Base-by-base conservation (phyloP, 1,140 invertebrate genomes). In the Orussus abietinus region DNA sequence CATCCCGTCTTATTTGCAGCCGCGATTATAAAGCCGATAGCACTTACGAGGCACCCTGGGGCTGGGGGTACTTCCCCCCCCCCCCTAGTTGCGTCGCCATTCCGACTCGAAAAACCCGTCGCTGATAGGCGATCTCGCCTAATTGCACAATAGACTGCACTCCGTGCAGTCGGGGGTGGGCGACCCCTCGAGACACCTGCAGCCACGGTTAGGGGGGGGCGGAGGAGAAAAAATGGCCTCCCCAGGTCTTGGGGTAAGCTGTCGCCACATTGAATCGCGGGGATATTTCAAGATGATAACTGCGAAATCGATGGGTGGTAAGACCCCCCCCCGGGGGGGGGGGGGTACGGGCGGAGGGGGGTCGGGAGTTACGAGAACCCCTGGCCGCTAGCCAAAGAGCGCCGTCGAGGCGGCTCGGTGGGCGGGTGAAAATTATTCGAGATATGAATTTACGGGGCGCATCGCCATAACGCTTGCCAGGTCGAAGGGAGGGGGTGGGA, bases 361-460 rank as follows among this genome's bases (percentile, higher is more conserved):
- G n/a, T n/a, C n/a, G 42, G 44, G 53, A 60, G 55, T 55, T 64
- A 65, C 63, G 56, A 65, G 57, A 50, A 51, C 57, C 47, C 42
- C 49, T 69, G 64, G 64, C 62, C 43, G 40, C 39, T 45, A 46
- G 64, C 66, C 66, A 67, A 52, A 53, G 52, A 37, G 55, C 51
- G 36, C 21, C 26, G 22, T 38, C 38, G 47, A 32, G 22, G 42
- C 45, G 28, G 30, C 17, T 25, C 19, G 17, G 33, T 17, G 22
- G 29, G 25, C 29, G 45, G 43, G 48, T 46, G 49, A 55, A 55
- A 51, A 55, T 64, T 64, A 64, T 64, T 60, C 55, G 59, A 61
- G 62, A 62, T 62, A 64, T 64, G 59, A 64, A 64, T 62, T 64
- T 64, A 64, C 51, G 55, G 57, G 46, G 42, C 29, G 49, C 51